Percentiles rank a stretch among this genome's conserved stretches.
These are phyloP conservation scores for Cossypha dichroa DNA, from an alignment of 2,797 vertebrate genomes.

Conservation along the genomic window DNA sequence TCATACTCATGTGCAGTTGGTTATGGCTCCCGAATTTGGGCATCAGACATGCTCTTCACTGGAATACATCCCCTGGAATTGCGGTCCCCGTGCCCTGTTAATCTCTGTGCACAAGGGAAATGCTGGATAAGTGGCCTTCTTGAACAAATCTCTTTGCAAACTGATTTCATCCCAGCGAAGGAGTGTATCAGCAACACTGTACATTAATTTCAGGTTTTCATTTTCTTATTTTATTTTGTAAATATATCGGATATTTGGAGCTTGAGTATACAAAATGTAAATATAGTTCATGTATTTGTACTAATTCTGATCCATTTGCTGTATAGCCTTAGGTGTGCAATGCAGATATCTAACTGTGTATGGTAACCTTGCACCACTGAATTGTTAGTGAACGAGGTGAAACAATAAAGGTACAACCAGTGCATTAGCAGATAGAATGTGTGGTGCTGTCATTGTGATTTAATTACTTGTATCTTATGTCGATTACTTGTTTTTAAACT, in stretches of 20 bases:
- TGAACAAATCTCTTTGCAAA: conserved; percentile 74
- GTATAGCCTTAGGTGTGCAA: conserved; percentile 98
- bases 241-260: conserved; percentile 97
- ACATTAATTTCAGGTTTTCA: conserved; percentile 89
- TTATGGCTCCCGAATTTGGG: neutral
- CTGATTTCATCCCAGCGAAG: conserved; percentile 76
- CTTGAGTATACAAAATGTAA: conserved; percentile 99
- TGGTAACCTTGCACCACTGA: conserved; percentile 98
- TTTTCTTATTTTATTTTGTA: conserved; percentile 99
- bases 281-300: conserved; percentile 99
- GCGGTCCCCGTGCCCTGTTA: neutral
- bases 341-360: conserved; percentile 98
- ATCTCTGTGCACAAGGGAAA: conserved; percentile 39
- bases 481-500: neutral
- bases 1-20: neutral
- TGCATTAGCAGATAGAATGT: conserved; percentile 78
- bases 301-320: conserved; percentile 99
- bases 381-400: conserved; percentile 93
- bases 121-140: conserved; percentile 76
- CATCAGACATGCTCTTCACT: conserved; percentile 1
- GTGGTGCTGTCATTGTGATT: neutral
- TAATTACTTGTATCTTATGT: neutral
- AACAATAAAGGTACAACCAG: conserved; percentile 97
- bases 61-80: neutral
- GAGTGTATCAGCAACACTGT: conserved; percentile 88